phyloP scores from a whole-genome alignment of 2,113 vertebrate species.

The Oryzias woworae region DNA sequence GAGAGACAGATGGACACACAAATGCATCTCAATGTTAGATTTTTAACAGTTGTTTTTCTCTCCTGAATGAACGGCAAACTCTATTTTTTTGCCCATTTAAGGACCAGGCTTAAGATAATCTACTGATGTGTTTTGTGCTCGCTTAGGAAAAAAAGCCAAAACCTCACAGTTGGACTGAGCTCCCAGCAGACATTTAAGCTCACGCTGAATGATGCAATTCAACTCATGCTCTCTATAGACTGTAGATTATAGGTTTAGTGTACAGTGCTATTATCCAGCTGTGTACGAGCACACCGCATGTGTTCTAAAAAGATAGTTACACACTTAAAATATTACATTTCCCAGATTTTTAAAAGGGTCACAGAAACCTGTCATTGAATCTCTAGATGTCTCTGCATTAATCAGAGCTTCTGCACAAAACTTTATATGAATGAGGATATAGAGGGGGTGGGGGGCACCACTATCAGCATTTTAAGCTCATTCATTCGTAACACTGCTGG shows the following conservation, averaged over 20 bases:
- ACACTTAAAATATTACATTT: not conserved
- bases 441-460: no score
- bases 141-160: slow-evolving; percentile 22
- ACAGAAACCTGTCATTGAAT: no score
- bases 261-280: not conserved
- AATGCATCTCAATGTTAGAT: slow-evolving; percentile 2
- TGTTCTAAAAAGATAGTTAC: not conserved
- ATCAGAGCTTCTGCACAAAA: no score
- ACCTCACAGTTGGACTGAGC: slow-evolving; percentile 25
- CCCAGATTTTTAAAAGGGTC: no score
- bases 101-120: slow-evolving; percentile 29
- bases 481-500: no score
- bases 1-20: slow-evolving; percentile 36
- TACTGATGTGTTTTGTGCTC: slow-evolving; percentile 27
- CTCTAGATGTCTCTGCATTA: no score
- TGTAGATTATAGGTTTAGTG: slow-evolving; percentile 21
- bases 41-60: not conserved
- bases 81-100: slow-evolving; percentile 26
- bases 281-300: not conserved
- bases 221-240: slow-evolving; percentile 16
- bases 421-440: no score
- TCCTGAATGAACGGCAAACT: not conserved
- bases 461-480: no score
- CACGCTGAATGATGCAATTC: slow-evolving; percentile 59
- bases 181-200: slow-evolving; percentile 45